phyloP scores from a whole-genome alignment of 2,113 vertebrate species.

The Tupaia chinensis region DNA sequence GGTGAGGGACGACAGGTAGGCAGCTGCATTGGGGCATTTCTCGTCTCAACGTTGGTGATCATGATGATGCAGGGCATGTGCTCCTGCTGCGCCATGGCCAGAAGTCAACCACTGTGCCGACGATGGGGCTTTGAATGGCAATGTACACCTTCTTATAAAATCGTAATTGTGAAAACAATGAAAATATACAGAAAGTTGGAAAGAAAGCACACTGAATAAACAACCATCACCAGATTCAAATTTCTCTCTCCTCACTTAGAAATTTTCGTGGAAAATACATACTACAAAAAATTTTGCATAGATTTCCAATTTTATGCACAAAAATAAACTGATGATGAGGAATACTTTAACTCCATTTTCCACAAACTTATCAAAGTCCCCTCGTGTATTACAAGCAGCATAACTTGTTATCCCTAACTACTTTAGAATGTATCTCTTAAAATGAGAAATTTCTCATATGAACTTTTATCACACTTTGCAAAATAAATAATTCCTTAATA shows the following conservation, averaged over 20 bases:
- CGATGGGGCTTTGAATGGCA: no score
- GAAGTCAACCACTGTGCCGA: no score
- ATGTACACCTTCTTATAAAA: background rate
- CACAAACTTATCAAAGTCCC: no score
- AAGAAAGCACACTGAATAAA: background rate
- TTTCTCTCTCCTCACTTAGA: background rate
- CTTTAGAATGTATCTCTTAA: background rate
- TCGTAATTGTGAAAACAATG: background rate
- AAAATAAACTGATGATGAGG: no score
- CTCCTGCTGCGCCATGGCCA: no score
- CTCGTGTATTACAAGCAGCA: background rate
- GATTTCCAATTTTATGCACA: no score
- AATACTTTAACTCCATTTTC: no score
- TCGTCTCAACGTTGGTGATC: no score
- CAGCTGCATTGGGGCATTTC: background rate
- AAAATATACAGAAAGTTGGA: background rate
- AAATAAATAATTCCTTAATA: conserved; percentile 14
- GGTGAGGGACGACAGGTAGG: background rate
- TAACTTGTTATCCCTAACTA: background rate
- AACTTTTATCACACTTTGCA: background rate
- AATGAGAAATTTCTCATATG: background rate
- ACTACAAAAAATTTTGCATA: no score
- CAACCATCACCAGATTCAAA: background rate
- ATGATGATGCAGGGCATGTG: no score
- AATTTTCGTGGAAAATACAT: no score